Conservation (phyloP, 2,797 vertebrate species). For the Petrocephalus sullivani region DNA sequence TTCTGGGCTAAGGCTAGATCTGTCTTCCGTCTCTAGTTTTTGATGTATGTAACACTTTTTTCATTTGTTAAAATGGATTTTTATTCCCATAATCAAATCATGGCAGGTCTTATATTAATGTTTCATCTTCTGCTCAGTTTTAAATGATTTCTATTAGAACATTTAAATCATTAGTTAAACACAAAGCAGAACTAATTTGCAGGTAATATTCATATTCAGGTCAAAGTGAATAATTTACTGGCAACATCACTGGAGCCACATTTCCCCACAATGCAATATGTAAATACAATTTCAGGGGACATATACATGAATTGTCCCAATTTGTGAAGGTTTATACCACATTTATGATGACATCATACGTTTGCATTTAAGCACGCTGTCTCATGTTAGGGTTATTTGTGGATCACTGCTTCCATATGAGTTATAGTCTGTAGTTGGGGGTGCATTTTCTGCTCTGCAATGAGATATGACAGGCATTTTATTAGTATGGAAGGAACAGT, state of each 20-base stretch:
- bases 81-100: background rate
- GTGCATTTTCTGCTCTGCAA: constrained; percentile 54
- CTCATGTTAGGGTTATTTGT: constrained; percentile 32
- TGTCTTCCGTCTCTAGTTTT: background rate
- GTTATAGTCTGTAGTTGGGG: constrained; percentile 45
- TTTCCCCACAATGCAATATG: background rate
- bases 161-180: background rate
- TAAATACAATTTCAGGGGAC: background rate
- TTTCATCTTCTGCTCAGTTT: background rate
- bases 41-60: background rate
- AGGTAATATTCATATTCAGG: background rate
- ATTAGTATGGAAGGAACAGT: constrained; percentile 54
- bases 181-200: background rate
- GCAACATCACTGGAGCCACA: background rate
- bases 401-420: constrained; percentile 58
- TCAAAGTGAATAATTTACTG: background rate
- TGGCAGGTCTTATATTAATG: background rate
- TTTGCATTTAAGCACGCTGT: background rate
- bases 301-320: background rate
- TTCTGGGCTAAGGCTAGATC: background rate
- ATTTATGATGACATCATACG: background rate
- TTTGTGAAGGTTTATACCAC: background rate
- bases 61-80: background rate
- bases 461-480: constrained; percentile 54
- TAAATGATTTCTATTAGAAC: background rate